phyloP scores from a whole-genome alignment of 2,113 vertebrate genomes.

The Petromus typicus region DNA sequence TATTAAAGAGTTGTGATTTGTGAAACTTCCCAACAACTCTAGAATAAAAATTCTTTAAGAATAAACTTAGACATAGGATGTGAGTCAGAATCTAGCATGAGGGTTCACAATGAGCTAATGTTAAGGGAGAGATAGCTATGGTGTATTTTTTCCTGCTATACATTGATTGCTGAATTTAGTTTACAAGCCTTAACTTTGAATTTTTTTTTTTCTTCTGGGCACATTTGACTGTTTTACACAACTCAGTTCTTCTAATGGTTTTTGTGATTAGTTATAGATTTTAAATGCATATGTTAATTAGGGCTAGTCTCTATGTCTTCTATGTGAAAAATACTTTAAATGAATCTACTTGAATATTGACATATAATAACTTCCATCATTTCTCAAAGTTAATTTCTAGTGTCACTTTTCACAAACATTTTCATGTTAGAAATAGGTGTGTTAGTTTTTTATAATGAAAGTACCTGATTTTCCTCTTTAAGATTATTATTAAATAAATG shows the following conservation, averaged over 20 bases:
- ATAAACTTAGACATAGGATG: not conserved
- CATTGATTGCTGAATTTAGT: not conserved
- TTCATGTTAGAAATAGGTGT: conserved; percentile 30
- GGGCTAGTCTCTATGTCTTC: not conserved
- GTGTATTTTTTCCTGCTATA: not conserved
- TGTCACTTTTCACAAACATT: not conserved
- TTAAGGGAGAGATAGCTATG: not conserved
- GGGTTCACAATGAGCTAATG: not conserved
- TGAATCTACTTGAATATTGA: not conserved
- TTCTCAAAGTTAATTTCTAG: conserved; percentile 71
- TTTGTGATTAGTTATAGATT: not conserved
- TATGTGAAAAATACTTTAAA: conserved; percentile 7
- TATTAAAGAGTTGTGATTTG: not conserved
- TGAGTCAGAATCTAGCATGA: not conserved
- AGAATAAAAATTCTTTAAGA: not conserved
- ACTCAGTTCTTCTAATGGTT: not conserved
- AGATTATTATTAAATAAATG: conserved; percentile 35
- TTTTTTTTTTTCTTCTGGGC: conserved; percentile 15
- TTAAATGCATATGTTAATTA: not conserved
- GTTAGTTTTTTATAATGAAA: not conserved
- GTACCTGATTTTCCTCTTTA: not conserved
- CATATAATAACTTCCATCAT: not conserved
- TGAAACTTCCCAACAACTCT: not conserved
- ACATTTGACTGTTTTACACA: not conserved
- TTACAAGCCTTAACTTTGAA: not conserved